Evolutionary conservation across 2,888 invertebrate species (phyloP), one percentile per base, ranked within the genome.

Genomic region (Campoplex capitator): DNA sequence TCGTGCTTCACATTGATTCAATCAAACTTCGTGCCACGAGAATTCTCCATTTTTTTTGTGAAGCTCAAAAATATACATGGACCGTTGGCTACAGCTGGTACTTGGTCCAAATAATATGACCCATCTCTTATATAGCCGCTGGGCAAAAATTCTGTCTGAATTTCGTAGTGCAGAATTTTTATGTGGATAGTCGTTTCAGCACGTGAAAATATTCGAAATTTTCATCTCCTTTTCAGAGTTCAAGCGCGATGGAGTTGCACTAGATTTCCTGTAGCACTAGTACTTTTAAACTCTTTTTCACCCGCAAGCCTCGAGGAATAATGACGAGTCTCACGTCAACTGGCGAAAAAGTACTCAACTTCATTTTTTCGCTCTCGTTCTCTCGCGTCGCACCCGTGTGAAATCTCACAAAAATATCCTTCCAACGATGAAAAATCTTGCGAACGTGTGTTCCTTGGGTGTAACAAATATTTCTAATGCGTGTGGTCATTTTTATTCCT

Each of bases 61-160:
- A 28, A 45, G 45, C 32, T 28, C 18, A 8, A 75, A 38, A 23
- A 38, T 32, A 28, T 71, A 45, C 0, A 45, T 32, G 28, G 8
- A 38, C 51, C 68, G n/a, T 38, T 54, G n/a, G 48, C 13, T 71
- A 35, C 51, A 76, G 38, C 68, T 62, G 45, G 42, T 65, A 51
- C 32, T 62, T 62, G n/a, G 51, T 67, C 67, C 48, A 56, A 85
- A 78, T 77, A 73, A 67, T 77, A 85, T 85, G 38, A 28, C 38
- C 48, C 56, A 77, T 65, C 80, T 80, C 71, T 81, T 76, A 65
- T 84, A 51, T 62, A 23, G 23, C 71, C 80, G 48, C 51, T 77
- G 45, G 32, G 45, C 56, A 58, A 68, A 58, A 68, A 45, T 32
- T 32, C 32, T 7, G 32, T 32, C 16, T 32, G 62, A 32, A 38